Percentiles rank a stretch among this genome's conserved stretches.
Conservation (phyloP, 2,113 vertebrate genomes). For the Mormyrus lacerda region DNA sequence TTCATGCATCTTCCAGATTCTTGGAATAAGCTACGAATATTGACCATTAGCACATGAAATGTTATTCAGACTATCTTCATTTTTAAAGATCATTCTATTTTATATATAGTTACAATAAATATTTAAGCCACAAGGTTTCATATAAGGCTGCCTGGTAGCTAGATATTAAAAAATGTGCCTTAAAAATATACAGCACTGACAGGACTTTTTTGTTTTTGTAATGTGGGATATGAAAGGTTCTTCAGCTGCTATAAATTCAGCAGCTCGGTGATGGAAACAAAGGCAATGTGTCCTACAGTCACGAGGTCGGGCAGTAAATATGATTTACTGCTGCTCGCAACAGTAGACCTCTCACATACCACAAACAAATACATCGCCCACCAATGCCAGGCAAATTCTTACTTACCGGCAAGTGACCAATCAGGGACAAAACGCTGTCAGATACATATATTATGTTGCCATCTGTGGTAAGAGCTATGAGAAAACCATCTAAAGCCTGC, state of each 20-base stretch:
- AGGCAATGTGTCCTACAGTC: background rate
- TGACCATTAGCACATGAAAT: background rate
- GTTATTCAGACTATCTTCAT: background rate
- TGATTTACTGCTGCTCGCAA: background rate
- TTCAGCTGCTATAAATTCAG: background rate
- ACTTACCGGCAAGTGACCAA: slow-evolving; percentile 90
- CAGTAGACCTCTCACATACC: background rate
- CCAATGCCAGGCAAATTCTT: background rate
- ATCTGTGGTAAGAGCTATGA: slow-evolving; percentile 79
- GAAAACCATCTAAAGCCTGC: slow-evolving; percentile 85
- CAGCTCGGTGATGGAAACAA: background rate
- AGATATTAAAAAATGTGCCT: background rate
- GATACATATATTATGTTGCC: slow-evolving; percentile 86
- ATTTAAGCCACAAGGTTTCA: background rate
- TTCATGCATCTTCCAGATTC: background rate
- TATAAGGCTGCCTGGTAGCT: background rate
- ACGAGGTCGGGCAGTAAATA: background rate
- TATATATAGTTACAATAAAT: background rate
- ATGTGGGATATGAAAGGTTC: background rate
- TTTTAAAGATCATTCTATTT: background rate
- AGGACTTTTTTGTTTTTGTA: background rate
- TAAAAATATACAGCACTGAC: background rate
- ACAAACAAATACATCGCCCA: background rate
- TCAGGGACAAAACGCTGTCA: slow-evolving; percentile 76
- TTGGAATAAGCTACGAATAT: background rate